Evolutionary conservation across 2,113 vertebrate species (phyloP), one percentile per base, ranked within the genome.

Genomic region (Hucho hucho): DNA sequence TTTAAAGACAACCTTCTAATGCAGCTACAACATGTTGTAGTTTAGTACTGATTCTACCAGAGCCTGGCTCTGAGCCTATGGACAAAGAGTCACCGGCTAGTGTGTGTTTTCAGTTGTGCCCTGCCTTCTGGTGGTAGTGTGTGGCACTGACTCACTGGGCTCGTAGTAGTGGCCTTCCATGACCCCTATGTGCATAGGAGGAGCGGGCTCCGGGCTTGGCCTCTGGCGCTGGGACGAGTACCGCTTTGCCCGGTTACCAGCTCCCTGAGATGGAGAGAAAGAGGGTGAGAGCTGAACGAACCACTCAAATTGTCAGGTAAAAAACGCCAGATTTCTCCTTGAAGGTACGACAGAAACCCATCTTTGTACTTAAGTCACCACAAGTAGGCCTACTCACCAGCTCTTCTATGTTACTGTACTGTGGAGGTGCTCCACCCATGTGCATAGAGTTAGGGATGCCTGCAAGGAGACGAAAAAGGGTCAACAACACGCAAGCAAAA

Each of bases 161-260:
- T 99, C 98, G 0, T 98, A 99, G 92, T 96, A 99, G 91, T 97
- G 97, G 65, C 97, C 95, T 79, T 99, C 98, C 96, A 99, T 92
- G 86, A 99, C 96, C 71, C 97, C 97, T 85, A 99, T 95, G 85
- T 99, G 98, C 90, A 99, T 91, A 28, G 98, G 94, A 0, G 97
- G 94, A 0, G 97, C 94, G 0, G 96, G 95, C 56, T 97, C 97
- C 0, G 96, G 96, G 0, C 96, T 96, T 0, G 96, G 85, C 69
- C 98, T 92, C 88, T 99, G 97, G 2, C 98, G 89, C 81, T 99
- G 98, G 0, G 98, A 97, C 0, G 98, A 99, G 87, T 99, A 99
- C 24, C 97, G 95, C 25, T 99, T 99, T 64, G 95, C 98, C 0
- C 97, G 94, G 18, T 93, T 95, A 49, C 93, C 92, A 11, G 92